Evolutionary conservation across 2,113 vertebrate species (phyloP).

Genomic region (Crotalus tigris): DNA sequence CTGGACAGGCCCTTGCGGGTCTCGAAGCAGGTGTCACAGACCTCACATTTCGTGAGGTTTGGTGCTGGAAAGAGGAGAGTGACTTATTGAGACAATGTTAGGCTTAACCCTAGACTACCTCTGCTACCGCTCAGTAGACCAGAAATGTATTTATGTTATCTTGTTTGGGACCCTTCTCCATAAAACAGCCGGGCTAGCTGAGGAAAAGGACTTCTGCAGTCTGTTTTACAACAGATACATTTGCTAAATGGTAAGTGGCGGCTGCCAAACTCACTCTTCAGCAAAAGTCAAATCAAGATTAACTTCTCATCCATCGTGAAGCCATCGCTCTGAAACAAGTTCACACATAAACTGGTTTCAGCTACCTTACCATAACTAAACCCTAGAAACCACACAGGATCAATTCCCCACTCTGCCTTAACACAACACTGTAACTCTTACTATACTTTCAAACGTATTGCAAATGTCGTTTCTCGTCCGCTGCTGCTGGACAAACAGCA

Average conservation of each 20-base stretch:
- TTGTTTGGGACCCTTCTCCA: neutral
- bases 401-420: neutral
- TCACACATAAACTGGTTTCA: neutral
- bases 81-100: constrained; percentile 34
- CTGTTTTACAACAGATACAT: neutral
- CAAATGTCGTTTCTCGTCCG: neutral
- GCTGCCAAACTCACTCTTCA: neutral
- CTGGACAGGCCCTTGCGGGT: constrained; percentile 86
- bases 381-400: neutral
- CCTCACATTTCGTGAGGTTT: constrained; percentile 83
- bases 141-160: neutral
- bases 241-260: neutral
- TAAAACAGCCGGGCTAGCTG: neutral
- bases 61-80: constrained; percentile 61
- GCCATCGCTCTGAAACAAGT: neutral
- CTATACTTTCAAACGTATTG: neutral
- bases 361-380: neutral
- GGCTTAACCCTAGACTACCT: constrained; percentile 12
- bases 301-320: neutral
- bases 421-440: neutral
- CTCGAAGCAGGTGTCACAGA: constrained; percentile 86
- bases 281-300: neutral
- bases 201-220: neutral
- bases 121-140: constrained; percentile 18
- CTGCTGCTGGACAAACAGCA: neutral